These are phyloP conservation scores for Euborellia annulipes DNA, from an alignment of 1,140 invertebrate genomes.

Conservation along the genomic window DNA sequence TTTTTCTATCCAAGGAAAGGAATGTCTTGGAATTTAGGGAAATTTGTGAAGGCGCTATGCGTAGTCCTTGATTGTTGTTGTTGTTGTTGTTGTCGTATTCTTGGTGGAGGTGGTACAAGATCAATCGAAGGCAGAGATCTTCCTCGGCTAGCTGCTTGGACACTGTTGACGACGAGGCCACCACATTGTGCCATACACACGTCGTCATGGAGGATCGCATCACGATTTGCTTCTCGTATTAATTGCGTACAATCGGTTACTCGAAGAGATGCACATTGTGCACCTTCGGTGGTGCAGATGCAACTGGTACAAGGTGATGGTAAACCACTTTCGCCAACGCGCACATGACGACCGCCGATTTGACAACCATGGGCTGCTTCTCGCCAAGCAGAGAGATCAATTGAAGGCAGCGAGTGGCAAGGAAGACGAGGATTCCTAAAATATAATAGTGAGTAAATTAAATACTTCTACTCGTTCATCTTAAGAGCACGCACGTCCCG, in stretches of 20 bases:
- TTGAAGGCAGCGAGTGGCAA: constrained; percentile 56
- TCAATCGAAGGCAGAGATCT: constrained; percentile 23
- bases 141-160: constrained; percentile 18
- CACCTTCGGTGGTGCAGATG: constrained; percentile 64
- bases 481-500: no score
- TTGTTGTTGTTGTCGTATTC: no score
- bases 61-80: no score
- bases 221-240: constrained; percentile 60
- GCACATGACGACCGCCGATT: constrained; percentile 55
- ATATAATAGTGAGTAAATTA: no score
- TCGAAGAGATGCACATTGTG: constrained; percentile 73
- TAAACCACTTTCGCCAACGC: constrained; percentile 62
- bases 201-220: constrained; percentile 67
- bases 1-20: no score
- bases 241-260: constrained; percentile 76
- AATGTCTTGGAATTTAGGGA: no score
- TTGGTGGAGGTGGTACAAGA: constrained; percentile 18
- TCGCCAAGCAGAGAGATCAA: constrained; percentile 66
- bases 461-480: no score
- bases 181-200: constrained; percentile 83
- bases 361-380: constrained; percentile 61
- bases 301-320: constrained; percentile 77
- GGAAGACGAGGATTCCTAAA: constrained; percentile 66
- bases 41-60: no score
- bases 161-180: constrained; percentile 33